Evolutionary conservation across 2,797 vertebrate genomes (phyloP).

Genomic region (Clarias laeviceps): DNA sequence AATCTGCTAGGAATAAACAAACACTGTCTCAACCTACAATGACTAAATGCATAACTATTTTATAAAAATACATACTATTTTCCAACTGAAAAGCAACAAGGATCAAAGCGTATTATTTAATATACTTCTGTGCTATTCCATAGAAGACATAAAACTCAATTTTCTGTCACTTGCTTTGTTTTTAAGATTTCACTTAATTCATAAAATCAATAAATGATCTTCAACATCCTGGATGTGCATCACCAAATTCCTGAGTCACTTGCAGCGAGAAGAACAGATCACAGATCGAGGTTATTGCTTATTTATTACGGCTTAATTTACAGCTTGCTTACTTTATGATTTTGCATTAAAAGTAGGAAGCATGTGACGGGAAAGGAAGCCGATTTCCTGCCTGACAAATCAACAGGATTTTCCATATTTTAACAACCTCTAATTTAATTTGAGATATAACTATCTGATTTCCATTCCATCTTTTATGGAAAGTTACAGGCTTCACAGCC

Average conservation of each 20-base stretch:
- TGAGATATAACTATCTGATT: too few relatives aligned
- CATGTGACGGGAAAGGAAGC: too few relatives aligned
- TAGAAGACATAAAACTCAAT: not conserved
- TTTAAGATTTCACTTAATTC: not conserved
- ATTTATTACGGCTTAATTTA: too few relatives aligned
- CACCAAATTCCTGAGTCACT: not conserved
- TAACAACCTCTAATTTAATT: too few relatives aligned
- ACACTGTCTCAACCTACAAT: not conserved
- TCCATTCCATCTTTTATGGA: not conserved
- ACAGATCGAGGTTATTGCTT: not conserved
- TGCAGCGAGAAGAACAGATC: not conserved
- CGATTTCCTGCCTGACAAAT: too few relatives aligned
- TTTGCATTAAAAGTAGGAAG: not conserved
- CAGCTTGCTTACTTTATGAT: too few relatives aligned
- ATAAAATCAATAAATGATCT: not conserved
- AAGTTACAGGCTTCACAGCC: not conserved
- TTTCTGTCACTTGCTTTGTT: not conserved
- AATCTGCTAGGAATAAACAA: not conserved
- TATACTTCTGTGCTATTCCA: not conserved
- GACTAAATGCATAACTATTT: not conserved
- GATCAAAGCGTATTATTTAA: not conserved
- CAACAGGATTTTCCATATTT: too few relatives aligned
- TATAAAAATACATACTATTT: too few relatives aligned
- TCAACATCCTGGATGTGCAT: not conserved
- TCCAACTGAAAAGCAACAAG: not conserved